Evolutionary conservation across 2,797 vertebrate species (phyloP).

Genomic region (Petrocephalus sullivani): DNA sequence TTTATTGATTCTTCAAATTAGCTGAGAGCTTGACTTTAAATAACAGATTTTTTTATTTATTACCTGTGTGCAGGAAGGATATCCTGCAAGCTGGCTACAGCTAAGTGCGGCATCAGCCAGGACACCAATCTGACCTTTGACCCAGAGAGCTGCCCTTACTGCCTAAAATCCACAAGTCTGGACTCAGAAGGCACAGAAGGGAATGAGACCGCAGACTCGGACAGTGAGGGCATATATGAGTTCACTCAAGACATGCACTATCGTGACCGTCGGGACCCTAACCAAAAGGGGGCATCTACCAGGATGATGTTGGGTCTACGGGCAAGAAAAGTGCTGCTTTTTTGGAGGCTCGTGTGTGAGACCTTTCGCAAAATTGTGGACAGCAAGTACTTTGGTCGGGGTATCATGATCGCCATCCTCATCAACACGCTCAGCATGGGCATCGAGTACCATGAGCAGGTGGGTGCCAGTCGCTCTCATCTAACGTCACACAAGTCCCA

Average conservation of each 20-base stretch:
- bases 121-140: conserved; percentile 67
- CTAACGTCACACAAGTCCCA: not conserved
- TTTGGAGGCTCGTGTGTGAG: conserved; percentile 86
- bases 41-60: not conserved
- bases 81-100: conserved; percentile 70
- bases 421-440: conserved; percentile 88
- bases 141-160: conserved; percentile 85
- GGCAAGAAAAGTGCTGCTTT: conserved; percentile 62
- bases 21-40: not conserved
- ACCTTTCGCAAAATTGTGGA: conserved; percentile 85
- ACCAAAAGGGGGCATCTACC: conserved; percentile 41
- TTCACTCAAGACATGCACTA: conserved; percentile 84
- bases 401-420: conserved; percentile 86
- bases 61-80: conserved; percentile 65
- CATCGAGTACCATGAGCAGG: conserved; percentile 84
- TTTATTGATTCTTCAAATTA: conserved; percentile 10
- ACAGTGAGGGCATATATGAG: conserved; percentile 87
- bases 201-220: conserved; percentile 76
- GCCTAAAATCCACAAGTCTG: conserved; percentile 62
- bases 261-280: conserved; percentile 67
- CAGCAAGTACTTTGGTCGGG: conserved; percentile 84
- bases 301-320: conserved; percentile 48
- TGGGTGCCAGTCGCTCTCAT: conserved; percentile 45
- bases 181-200: conserved; percentile 71
- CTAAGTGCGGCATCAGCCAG: conserved; percentile 67